Evolutionary conservation across 2,888 invertebrate genomes (phyloP).

Genomic region (Leistus spinibarbis): DNA sequence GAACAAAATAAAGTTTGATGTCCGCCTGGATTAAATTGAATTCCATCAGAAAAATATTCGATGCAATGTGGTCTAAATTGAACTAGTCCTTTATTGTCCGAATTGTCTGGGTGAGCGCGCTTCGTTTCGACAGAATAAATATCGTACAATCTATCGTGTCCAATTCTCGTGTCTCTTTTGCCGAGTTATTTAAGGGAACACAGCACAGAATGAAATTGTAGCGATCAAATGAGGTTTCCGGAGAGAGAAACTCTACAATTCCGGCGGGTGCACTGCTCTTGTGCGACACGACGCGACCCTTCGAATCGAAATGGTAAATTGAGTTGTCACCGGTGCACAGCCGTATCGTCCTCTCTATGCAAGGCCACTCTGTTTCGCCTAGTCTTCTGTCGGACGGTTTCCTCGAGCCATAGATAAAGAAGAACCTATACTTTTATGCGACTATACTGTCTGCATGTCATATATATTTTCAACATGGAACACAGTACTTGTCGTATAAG

Average conservation of each 20-base stretch:
- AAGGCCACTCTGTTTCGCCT: background rate
- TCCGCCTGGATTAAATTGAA: background rate
- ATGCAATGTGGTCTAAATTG: background rate
- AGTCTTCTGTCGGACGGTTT: background rate
- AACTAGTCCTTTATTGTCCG: background rate
- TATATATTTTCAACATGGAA: background rate
- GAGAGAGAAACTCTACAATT: conserved; percentile 34
- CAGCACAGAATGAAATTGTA: conserved; percentile 29
- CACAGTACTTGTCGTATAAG: background rate
- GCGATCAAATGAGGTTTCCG: conserved; percentile 38
- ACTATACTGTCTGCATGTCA: background rate
- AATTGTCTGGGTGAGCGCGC: background rate
- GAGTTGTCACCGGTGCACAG: conserved; percentile 33
- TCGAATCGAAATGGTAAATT: conserved; percentile 34
- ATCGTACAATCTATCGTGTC: conserved; percentile 12
- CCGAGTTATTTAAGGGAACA: conserved; percentile 35
- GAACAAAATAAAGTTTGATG: background rate
- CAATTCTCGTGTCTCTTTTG: conserved; percentile 32
- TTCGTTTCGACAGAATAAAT: conserved; percentile 2
- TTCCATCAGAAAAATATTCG: background rate
- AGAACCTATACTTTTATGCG: background rate
- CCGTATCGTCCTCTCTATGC: background rate
- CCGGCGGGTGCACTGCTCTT: conserved; percentile 9
- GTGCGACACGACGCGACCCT: conserved; percentile 4
- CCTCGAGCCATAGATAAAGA: background rate